These are phyloP conservation scores for Leucophora obtusa DNA, from an alignment of 2,888 invertebrate species.

Conservation along the genomic window DNA sequence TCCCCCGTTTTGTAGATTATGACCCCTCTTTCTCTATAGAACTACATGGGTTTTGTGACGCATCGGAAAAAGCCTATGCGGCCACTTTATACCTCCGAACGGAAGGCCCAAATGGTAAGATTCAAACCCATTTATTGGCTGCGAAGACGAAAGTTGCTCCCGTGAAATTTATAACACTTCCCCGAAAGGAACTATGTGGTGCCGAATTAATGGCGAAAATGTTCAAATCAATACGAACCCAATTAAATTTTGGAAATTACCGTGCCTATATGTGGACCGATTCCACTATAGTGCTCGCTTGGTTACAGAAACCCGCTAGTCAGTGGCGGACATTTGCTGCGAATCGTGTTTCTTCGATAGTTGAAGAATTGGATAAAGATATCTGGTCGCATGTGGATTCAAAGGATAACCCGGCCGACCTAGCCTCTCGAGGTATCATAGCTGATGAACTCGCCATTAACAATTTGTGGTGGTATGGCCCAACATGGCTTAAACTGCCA, in stretches of 20 bases:
- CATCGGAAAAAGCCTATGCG: conserved; percentile 39
- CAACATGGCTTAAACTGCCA: conserved; percentile 23
- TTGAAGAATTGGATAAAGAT: background rate
- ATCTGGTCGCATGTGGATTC: conserved; percentile 46
- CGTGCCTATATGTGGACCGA: conserved; percentile 9
- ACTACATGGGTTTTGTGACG: conserved; percentile 46
- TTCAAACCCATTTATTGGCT: conserved; percentile 30
- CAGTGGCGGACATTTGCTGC: conserved; percentile 48
- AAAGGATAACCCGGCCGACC: conserved; percentile 15
- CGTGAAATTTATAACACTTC: conserved; percentile 12
- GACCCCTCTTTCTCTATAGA: conserved; percentile 15
- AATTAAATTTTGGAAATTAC: background rate
- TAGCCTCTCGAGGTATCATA: too few relatives aligned
- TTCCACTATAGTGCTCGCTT: conserved; percentile 30
- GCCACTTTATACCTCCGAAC: conserved; percentile 37
- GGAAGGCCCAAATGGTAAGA: background rate
- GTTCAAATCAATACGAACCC: background rate
- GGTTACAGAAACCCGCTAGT: conserved; percentile 31
- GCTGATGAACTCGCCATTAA: background rate
- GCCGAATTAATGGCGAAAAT: conserved; percentile 2
- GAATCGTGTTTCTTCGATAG: conserved; percentile 34
- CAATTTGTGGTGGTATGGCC: conserved; percentile 44
- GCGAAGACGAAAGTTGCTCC: conserved; percentile 39
- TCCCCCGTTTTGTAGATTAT: conserved; percentile 45
- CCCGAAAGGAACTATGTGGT: conserved; percentile 8